phyloP scores from a whole-genome alignment of 2,888 invertebrate species.

The Crematogaster levior region DNA sequence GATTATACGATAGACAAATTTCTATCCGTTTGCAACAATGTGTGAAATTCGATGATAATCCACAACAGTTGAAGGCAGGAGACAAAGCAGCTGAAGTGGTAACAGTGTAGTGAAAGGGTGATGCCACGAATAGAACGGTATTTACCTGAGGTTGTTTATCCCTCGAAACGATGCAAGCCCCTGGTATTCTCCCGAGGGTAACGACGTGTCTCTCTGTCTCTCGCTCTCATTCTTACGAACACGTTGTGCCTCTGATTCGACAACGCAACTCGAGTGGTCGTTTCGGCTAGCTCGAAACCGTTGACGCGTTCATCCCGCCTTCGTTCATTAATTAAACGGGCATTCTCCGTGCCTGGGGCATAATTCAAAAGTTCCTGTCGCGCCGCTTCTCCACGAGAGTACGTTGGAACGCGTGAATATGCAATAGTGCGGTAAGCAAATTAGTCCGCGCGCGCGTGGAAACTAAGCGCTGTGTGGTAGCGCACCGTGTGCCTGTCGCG shows the following conservation, averaged over 20 bases:
- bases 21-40: constrained; percentile 21
- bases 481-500: neutral
- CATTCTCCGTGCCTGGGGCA: constrained; percentile 41
- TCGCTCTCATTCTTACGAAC: constrained; percentile 17
- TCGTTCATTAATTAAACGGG: constrained; percentile 52
- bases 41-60: constrained; percentile 27
- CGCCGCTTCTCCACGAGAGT: constrained; percentile 30
- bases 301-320: constrained; percentile 23
- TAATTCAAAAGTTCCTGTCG: constrained; percentile 49
- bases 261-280: constrained; percentile 45
- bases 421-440: constrained; percentile 49
- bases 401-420: constrained; percentile 43
- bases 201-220: neutral
- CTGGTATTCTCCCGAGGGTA: constrained; percentile 22
- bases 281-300: constrained; percentile 19
- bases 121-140: constrained; percentile 30
- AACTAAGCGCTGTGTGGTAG: constrained; percentile 10
- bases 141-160: constrained; percentile 50
- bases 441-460: constrained; percentile 31
- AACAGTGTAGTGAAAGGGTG: neutral
- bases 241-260: constrained; percentile 45
- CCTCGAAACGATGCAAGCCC: constrained; percentile 21
- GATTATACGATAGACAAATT: neutral
- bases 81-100: constrained; percentile 38
- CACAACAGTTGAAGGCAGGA: constrained; percentile 11